phyloP scores from a whole-genome alignment of 2,113 vertebrate species.

The Gallinago undulata region DNA sequence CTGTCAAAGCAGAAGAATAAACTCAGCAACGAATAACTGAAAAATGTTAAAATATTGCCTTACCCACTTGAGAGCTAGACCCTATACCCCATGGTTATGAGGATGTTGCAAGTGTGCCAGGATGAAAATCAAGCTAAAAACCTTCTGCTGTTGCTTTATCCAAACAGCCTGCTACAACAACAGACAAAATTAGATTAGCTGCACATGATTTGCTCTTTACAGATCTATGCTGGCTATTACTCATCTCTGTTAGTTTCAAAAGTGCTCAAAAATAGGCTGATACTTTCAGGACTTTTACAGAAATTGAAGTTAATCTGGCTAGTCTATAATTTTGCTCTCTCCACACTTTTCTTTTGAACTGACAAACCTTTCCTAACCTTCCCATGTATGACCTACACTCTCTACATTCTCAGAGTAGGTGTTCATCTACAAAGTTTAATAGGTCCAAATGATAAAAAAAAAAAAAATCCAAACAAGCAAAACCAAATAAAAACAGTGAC shows the following conservation, averaged over 20 bases:
- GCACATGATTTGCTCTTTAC: background rate
- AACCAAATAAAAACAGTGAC: background rate
- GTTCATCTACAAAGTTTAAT: background rate
- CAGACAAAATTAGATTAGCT: background rate
- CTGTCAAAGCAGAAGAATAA: background rate
- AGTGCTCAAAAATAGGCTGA: background rate
- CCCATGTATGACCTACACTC: background rate
- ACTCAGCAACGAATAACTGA: background rate
- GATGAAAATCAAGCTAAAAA: background rate
- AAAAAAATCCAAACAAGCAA: background rate
- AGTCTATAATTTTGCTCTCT: background rate
- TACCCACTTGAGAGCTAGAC: background rate
- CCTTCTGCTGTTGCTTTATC: background rate
- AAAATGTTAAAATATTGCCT: background rate
- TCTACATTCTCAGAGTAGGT: background rate
- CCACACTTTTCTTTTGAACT: background rate
- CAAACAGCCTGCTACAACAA: background rate
- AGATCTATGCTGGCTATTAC: background rate
- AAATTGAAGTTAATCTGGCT: background rate
- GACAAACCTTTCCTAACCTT: background rate
- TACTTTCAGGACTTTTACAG: background rate
- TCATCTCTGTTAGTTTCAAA: background rate
- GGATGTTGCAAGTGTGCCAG: background rate
- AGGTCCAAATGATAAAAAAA: background rate
- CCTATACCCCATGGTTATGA: background rate